These are phyloP conservation scores for Dipodomys merriami DNA, from an alignment of 2,113 vertebrate genomes.

Conservation along the genomic window DNA sequence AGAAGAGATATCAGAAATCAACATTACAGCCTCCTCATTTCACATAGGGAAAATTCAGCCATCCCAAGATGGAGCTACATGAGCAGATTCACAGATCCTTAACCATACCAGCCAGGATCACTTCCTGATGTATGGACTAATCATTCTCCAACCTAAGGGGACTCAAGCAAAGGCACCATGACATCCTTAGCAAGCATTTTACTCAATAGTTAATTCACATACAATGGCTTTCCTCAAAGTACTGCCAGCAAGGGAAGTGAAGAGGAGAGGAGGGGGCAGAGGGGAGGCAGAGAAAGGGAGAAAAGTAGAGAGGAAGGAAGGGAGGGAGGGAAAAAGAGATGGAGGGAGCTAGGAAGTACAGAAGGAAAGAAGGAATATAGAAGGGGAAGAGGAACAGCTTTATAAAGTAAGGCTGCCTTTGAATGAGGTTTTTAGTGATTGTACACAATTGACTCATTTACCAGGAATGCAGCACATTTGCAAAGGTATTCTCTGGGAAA, in stretches of 20 bases:
- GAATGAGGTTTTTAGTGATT: not conserved
- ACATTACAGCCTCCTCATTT: not conserved
- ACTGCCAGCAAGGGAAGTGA: not conserved
- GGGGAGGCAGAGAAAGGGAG: too few species aligned
- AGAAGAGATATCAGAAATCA: slow-evolving; percentile 5
- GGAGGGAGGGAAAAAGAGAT: too few species aligned
- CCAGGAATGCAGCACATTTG: not conserved
- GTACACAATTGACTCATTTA: not conserved
- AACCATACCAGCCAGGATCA: not conserved
- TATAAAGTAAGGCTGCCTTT: not conserved
- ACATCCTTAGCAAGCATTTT: not conserved
- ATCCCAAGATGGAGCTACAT: not conserved
- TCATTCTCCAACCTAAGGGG: not conserved
- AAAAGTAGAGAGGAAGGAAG: too few species aligned
- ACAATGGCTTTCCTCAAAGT: not conserved
- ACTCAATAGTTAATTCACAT: not conserved
- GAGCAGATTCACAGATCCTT: not conserved
- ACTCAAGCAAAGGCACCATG: not conserved
- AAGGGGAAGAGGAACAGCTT: not conserved
- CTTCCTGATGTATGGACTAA: not conserved
- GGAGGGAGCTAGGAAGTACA: too few species aligned
- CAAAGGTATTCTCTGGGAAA: not conserved
- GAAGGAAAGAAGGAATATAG: too few species aligned
- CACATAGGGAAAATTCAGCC: not conserved
- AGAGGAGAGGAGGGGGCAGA: not conserved